Evolutionary conservation across 1,140 invertebrate species (phyloP), one percentile per base, ranked within the genome.

Genomic region (Drosophila pseudoobscura): DNA sequence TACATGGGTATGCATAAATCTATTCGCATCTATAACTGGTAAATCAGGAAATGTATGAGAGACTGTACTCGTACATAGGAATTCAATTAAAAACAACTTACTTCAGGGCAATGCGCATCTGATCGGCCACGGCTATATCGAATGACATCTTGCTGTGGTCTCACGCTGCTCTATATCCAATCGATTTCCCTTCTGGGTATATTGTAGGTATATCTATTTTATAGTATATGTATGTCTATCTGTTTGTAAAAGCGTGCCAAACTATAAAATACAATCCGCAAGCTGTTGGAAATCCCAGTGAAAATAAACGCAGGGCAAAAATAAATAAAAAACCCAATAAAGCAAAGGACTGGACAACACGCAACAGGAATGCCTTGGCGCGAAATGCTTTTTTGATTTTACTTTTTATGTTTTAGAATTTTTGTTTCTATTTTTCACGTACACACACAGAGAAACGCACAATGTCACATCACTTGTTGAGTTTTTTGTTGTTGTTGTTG

Each of bases 81-180:
- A 39, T 39, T 39, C 35, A 39, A 39, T 39, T 13, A 39, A 13
- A 39, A 39, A 5, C 2, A 39, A 83, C 84, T 90, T 75, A 91
- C 89, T 74, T 91, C 39, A 91, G 61, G 31, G 89, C 89, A 53
- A 91, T 89, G 26, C 89, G 89, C 85, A 91, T 91, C 69, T 91
- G 89, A 77, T 91, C 89, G 39, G 82, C 89, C 51, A 90, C 79
- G 6, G 89, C 79, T 71, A 91, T 91, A 88, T 91, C 85, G 52
- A 91, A 91, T 65, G 89, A 90, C 89, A 91, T 91, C 26, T 73
- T 90, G 70, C 24, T 65, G 55, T 46, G 70, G 51, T 78, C 72
- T 45, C 53, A 63, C 60, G 64, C 50, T 58, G 20, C n/a, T 41
- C 24, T 51, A 39, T 50, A 11, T 41, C 41, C 61, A 73, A 56